A percentile compares a stretch with the other conserved stretches of the same genome.
phyloP scores from a whole-genome alignment of 2,888 invertebrate species.

The Eilema sororculum region DNA sequence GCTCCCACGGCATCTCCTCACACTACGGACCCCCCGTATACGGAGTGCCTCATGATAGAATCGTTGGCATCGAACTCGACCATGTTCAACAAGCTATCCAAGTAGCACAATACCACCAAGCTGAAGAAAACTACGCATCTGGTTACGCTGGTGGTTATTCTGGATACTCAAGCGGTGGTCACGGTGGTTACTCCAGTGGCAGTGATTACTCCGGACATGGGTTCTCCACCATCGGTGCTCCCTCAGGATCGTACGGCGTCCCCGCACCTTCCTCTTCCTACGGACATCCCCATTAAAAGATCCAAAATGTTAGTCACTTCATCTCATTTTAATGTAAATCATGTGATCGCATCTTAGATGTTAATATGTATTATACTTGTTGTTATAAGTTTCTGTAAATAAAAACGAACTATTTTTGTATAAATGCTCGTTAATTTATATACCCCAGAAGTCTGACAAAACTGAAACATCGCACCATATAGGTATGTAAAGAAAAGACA shows the following conservation, averaged over 20 bases:
- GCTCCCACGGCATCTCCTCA: constrained; percentile 87
- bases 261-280: constrained; percentile 79
- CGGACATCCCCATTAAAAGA: constrained; percentile 82
- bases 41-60: constrained; percentile 89
- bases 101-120: constrained; percentile 94
- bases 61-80: constrained; percentile 94
- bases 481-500: constrained; percentile 54
- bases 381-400: constrained; percentile 87
- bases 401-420: constrained; percentile 76
- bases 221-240: constrained; percentile 80
- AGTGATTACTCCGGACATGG: constrained; percentile 57
- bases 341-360: constrained; percentile 84
- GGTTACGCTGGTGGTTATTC: constrained; percentile 72
- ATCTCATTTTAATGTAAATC: constrained; percentile 78
- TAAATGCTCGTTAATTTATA: constrained; percentile 44
- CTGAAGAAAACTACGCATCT: constrained; percentile 84
- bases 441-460: constrained; percentile 39
- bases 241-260: constrained; percentile 83
- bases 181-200: constrained; percentile 60
- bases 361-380: constrained; percentile 79
- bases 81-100: constrained; percentile 95
- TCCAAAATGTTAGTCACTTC: constrained; percentile 74
- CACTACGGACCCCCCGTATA: constrained; percentile 90
- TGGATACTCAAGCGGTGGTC: constrained; percentile 58
- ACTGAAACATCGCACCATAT: constrained; percentile 44